These are phyloP conservation scores for Orius insidiosus DNA, from an alignment of 1,140 invertebrate species.

Conservation along the genomic window DNA sequence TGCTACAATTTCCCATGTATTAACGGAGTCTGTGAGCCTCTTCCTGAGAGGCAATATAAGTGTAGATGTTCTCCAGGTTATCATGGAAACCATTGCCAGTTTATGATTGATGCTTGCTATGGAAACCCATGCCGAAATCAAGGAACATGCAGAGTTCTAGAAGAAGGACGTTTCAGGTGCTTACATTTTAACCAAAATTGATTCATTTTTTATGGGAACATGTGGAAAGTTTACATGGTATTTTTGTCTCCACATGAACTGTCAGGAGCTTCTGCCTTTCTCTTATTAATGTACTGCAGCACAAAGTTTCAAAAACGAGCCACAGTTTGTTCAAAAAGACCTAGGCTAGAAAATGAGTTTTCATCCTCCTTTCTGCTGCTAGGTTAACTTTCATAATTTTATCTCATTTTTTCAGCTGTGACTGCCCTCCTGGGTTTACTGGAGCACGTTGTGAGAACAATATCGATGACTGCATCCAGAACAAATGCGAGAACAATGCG, in stretches of 20 bases:
- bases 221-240: background rate
- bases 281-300: too few species aligned
- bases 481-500: constrained; percentile 79
- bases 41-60: constrained; percentile 49
- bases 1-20: constrained; percentile 79
- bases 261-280: too few species aligned
- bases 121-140: constrained; percentile 82
- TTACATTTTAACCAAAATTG: too few species aligned
- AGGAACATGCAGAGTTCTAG: constrained; percentile 69
- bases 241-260: background rate
- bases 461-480: constrained; percentile 67
- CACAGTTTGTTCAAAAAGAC: too few species aligned
- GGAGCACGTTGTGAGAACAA: constrained; percentile 83
- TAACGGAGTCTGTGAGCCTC: constrained; percentile 67
- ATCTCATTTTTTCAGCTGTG: constrained; percentile 52
- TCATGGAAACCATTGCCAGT: constrained; percentile 80
- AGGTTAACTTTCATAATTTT: constrained; percentile 1
- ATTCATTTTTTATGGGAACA: too few species aligned
- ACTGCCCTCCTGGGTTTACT: constrained; percentile 70
- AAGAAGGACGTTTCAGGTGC: constrained; percentile 81
- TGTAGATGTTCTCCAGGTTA: constrained; percentile 75
- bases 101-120: constrained; percentile 93
- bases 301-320: too few species aligned
- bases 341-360: too few species aligned
- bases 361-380: too few species aligned